phyloP scores from a whole-genome alignment of 1,140 invertebrate genomes.

The Oppia nitens region DNA sequence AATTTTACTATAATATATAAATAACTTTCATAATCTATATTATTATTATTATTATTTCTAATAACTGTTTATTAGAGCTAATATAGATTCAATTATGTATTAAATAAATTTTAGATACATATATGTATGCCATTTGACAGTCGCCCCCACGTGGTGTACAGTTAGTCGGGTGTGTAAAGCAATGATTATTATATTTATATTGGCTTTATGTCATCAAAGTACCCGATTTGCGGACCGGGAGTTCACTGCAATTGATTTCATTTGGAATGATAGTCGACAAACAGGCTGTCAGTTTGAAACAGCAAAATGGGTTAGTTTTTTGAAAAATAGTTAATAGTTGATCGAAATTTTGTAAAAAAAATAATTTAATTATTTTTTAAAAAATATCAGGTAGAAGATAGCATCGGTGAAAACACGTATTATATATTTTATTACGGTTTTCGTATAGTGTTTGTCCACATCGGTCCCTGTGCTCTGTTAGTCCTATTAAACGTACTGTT shows the following conservation, averaged over 20 bases:
- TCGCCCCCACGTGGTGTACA: constrained; percentile 67
- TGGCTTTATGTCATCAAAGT: constrained; percentile 57
- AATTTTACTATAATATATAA: too few species aligned
- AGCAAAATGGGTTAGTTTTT: constrained; percentile 41
- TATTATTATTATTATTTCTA: too few species aligned
- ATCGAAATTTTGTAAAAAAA: too few species aligned
- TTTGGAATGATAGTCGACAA: constrained; percentile 41
- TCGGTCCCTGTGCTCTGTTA: constrained; percentile 68
- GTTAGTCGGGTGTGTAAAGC: constrained; percentile 59
- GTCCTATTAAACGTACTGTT: constrained; percentile 76
- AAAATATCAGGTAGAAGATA: constrained; percentile 35
- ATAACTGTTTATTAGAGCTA: too few species aligned
- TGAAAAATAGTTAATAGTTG: not conserved
- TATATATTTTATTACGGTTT: constrained; percentile 64
- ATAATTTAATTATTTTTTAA: too few species aligned
- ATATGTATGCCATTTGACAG: constrained; percentile 71
- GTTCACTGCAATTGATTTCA: constrained; percentile 30
- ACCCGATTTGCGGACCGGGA: constrained; percentile 53
- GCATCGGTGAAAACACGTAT: constrained; percentile 47
- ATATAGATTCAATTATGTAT: too few species aligned
- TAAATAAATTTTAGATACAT: too few species aligned
- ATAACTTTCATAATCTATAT: too few species aligned
- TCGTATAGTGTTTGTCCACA: constrained; percentile 71
- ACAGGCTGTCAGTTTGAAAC: constrained; percentile 46
- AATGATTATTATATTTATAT: constrained; percentile 49